Conservation (phyloP, 2,113 vertebrate species). For the Suncus etruscus region DNA sequence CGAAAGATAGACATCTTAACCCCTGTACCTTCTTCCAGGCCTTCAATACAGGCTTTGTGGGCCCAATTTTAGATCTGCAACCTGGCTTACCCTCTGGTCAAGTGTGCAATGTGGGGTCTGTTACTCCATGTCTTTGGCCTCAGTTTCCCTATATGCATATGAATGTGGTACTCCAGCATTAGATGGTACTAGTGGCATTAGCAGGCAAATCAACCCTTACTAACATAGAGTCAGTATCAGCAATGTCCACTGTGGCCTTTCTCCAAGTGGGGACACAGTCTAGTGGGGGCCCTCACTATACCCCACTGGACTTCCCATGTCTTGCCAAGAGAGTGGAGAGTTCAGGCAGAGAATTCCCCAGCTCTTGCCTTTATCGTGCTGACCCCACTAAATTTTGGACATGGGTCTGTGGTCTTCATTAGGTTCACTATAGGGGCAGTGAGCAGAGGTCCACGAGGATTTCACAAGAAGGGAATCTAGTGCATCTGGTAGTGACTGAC, state of each 20-base stretch:
- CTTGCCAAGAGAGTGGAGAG: neutral
- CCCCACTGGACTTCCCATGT: neutral
- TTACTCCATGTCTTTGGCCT: neutral
- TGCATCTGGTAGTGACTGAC: neutral
- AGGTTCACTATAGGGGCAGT: neutral
- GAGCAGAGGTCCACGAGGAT: neutral
- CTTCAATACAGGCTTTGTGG: neutral
- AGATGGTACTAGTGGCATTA: neutral
- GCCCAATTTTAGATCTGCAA: neutral
- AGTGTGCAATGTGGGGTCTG: neutral
- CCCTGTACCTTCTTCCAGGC: no score
- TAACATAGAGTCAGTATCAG: no score
- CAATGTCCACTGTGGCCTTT: neutral
- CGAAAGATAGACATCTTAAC: no score
- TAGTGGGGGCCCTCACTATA: neutral
- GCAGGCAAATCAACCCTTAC: no score
- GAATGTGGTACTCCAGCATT: no score
- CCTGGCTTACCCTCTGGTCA: neutral
- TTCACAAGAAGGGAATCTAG: neutral
- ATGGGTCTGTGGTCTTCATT: conserved; percentile 39
- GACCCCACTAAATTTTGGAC: neutral
- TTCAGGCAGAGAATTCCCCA: neutral
- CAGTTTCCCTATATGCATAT: neutral
- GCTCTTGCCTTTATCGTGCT: neutral
- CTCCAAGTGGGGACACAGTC: neutral